Percentiles rank a stretch among this genome's conserved stretches.
These are phyloP conservation scores for Lacerta bilineata DNA, from an alignment of 2,797 vertebrate species.

Conservation along the genomic window DNA sequence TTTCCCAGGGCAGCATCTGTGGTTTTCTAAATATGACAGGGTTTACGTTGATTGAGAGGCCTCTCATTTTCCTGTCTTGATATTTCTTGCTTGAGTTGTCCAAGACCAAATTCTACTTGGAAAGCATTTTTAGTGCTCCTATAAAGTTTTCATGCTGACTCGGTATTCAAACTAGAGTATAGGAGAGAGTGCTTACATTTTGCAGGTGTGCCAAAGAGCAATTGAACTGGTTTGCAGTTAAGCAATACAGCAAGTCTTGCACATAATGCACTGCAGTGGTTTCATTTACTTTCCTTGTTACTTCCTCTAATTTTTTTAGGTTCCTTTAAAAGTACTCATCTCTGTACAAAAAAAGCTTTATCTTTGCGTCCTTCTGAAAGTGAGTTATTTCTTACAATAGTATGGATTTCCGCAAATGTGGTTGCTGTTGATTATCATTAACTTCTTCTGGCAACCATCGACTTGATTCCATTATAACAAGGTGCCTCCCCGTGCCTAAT, in stretches of 20 bases:
- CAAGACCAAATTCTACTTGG: not conserved
- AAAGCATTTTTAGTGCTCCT: not conserved
- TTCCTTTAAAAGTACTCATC: not conserved
- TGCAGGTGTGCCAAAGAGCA: not conserved
- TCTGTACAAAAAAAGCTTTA: not conserved
- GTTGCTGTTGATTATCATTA: not conserved
- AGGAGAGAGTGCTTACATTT: not conserved
- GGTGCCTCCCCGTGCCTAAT: no score
- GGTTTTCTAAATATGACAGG: not conserved
- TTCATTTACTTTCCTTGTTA: not conserved
- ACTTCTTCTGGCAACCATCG: not conserved
- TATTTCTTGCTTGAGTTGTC: not conserved
- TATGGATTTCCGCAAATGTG: not conserved
- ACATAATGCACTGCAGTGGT: not conserved
- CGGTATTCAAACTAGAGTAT: not conserved
- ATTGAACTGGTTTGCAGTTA: conserved; percentile 4
- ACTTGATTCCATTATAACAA: no score
- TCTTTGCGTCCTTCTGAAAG: not conserved
- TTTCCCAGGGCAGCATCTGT: not conserved
- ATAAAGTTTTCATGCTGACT: not conserved
- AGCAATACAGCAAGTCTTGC: not conserved
- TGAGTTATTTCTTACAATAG: not conserved
- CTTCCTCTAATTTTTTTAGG: not conserved
- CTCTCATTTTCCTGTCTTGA: not conserved
- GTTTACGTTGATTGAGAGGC: not conserved